phyloP scores from a whole-genome alignment of 2,113 vertebrate genomes.

The Tetrax tetrax region DNA sequence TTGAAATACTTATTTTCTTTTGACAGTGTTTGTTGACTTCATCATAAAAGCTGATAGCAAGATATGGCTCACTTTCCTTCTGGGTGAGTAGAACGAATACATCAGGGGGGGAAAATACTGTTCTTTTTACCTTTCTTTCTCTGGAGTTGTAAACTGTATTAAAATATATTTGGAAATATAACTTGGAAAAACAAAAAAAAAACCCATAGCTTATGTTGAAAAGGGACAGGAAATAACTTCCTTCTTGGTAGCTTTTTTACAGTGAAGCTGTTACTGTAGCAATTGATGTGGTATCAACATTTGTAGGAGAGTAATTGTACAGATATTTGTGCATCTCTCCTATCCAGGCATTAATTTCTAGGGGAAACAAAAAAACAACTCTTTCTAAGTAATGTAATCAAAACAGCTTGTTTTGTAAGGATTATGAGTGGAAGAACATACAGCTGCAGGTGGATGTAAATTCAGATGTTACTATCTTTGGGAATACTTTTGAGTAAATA shows the following conservation, averaged over 20 bases:
- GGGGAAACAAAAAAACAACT: background rate
- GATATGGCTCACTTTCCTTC: constrained; percentile 60
- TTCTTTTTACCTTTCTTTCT: background rate
- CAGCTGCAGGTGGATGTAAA: background rate
- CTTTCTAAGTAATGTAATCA: background rate
- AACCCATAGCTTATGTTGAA: background rate
- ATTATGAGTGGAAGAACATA: background rate
- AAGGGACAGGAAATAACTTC: background rate
- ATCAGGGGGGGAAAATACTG: fast-evolving
- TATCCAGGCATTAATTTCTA: background rate
- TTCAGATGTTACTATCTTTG: background rate
- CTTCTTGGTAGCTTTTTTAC: background rate
- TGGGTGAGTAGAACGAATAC: constrained; percentile 44
- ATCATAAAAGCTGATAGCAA: constrained; percentile 18
- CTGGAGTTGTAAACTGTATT: background rate
- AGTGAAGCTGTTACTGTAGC: background rate
- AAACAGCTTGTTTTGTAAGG: background rate
- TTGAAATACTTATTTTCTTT: background rate
- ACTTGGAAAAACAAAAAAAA: background rate
- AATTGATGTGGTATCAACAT: background rate
- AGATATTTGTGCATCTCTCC: background rate
- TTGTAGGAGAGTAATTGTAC: background rate
- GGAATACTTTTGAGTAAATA: background rate
- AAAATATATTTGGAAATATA: background rate
- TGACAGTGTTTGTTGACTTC: constrained; percentile 30